A percentile compares a stretch with the other conserved stretches of the same genome.
Evolutionary conservation across 2,888 invertebrate species (phyloP).

Genomic region (Asteroscopus sphinx): DNA sequence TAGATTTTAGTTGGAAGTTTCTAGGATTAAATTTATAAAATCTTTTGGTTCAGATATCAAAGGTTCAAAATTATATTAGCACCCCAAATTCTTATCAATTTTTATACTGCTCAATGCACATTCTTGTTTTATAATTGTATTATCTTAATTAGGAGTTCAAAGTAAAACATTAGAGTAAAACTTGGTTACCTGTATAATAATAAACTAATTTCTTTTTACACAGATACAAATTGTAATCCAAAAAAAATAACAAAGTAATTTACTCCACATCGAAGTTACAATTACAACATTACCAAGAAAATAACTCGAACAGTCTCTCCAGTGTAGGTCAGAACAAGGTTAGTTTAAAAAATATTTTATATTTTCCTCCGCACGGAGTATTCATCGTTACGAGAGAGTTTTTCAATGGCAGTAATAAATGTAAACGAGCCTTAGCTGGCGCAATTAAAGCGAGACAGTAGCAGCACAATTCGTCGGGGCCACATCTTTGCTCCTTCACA

Average conservation of each 20-base stretch:
- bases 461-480: constrained; percentile 69
- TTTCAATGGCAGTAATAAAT: constrained; percentile 76
- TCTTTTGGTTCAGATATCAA: too few relatives aligned
- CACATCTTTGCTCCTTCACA: constrained; percentile 68
- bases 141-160: too few relatives aligned
- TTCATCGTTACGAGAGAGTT: constrained; percentile 65
- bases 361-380: constrained; percentile 47
- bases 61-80: too few relatives aligned
- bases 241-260: constrained; percentile 8
- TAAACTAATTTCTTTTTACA: too few relatives aligned
- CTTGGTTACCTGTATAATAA: too few relatives aligned
- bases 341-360: constrained; percentile 33
- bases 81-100: too few relatives aligned
- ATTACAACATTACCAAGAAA: constrained; percentile 15
- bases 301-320: constrained; percentile 8
- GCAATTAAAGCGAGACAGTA: constrained; percentile 75
- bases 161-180: too few relatives aligned
- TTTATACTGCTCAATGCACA: too few relatives aligned
- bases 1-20: too few relatives aligned
- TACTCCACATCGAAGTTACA: constrained; percentile 5
- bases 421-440: constrained; percentile 72
- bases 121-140: too few relatives aligned
- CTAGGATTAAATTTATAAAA: too few relatives aligned
- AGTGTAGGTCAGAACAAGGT: constrained; percentile 33
- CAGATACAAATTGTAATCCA: not conserved